Percentiles rank a stretch among this genome's conserved stretches.
phyloP scores from a whole-genome alignment of 2,888 invertebrate species.

The Dione juno region DNA sequence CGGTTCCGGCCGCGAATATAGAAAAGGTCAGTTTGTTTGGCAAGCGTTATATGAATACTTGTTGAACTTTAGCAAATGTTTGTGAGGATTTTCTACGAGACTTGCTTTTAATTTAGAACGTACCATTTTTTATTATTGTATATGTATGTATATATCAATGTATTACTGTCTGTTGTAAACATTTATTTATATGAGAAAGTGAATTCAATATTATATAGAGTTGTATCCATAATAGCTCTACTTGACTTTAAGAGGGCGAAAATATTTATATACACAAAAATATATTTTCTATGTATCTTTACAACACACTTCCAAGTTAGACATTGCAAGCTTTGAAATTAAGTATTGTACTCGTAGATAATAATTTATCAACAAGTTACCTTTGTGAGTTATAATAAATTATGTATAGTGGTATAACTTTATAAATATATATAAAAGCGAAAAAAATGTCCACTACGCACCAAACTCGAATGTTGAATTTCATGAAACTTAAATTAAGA shows the following conservation, averaged over 20 bases:
- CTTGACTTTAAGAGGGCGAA: too few relatives aligned
- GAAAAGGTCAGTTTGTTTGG: slow-evolving; percentile 55
- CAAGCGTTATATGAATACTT: slow-evolving; percentile 45
- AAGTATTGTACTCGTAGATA: neutral
- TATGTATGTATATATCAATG: too few relatives aligned
- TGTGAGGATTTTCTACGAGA: slow-evolving; percentile 30
- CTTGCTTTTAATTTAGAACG: slow-evolving; percentile 10
- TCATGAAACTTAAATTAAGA: slow-evolving; percentile 50
- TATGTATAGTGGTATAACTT: slow-evolving; percentile 8
- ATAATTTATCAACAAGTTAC: too few relatives aligned
- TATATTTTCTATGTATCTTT: too few relatives aligned
- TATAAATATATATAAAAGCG: slow-evolving; percentile 27
- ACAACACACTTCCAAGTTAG: neutral
- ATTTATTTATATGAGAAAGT: too few relatives aligned
- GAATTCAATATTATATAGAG: too few relatives aligned
- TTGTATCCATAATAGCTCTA: too few relatives aligned
- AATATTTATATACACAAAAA: too few relatives aligned
- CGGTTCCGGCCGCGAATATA: slow-evolving; percentile 53
- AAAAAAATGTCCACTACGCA: slow-evolving; percentile 35
- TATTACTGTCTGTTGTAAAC: too few relatives aligned
- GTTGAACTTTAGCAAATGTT: slow-evolving; percentile 42
- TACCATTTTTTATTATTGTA: too few relatives aligned
- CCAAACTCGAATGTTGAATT: slow-evolving; percentile 48
- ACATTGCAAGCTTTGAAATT: neutral
- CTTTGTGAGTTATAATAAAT: too few relatives aligned